Base-by-base conservation (phyloP, 1,140 invertebrate genomes). In the Gonatopus flavifemur region DNA sequence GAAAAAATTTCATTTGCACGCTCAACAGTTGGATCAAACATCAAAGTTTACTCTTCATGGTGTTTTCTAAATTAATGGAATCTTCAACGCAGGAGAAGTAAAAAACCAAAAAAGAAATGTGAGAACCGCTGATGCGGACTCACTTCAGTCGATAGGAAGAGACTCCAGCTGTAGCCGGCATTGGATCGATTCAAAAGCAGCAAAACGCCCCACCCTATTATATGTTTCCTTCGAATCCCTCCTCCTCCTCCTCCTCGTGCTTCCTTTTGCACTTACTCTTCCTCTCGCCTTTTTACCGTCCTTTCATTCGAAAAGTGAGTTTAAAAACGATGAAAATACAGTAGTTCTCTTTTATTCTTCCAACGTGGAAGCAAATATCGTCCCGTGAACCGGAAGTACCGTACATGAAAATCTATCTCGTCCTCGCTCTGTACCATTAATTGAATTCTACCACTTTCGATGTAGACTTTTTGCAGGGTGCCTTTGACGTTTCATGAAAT, bases 131-230 rank as follows among this genome's bases (percentile, higher is more conserved):
- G 66, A 57, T 49, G n/a, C 57, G 36, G 59, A 58, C 42, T 48
- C 38, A 22, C n/a, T n/a, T n/a, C n/a, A n/a, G n/a, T n/a, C n/a
- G 43, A 48, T 56, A 57, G 64, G 62, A 62, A 61, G 67, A 63
- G 60, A 49, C 57, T 69, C 59, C 63, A 67, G 59, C 67, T 70
- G 68, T 70, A 70, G 64, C 52, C 53, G 58, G 52, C 60, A 65
- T 65, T 60, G 70, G 72, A 77, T 75, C 74, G 74, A 77, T 75
- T 73, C 70, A 73, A 72, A 72, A 75, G 71, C 70, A 73, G 67
- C 64, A 63, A 63, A 68, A 51, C 68, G 67, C 70, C 69, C 70
- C 63, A 69, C 70, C 70, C 71, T 67, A 69, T 70, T 73, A 71
- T 71, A 61, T 66, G 56, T 70, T 72, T 74, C 72, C 65, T 70